Conservation (phyloP, 2,797 vertebrate genomes). For the Cacajao melanocephalus region DNA sequence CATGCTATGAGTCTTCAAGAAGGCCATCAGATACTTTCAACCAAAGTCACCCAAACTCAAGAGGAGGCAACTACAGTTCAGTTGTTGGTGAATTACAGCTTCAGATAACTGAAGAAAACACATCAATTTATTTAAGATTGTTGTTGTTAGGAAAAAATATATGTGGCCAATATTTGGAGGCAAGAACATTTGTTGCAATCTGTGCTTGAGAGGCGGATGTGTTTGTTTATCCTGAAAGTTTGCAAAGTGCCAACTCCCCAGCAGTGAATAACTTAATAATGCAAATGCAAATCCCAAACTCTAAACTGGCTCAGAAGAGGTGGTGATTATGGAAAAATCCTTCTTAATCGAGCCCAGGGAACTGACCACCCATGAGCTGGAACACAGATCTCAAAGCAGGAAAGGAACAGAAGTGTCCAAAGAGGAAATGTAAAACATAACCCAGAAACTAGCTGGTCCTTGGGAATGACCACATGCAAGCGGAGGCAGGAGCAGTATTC, state of each 20-base stretch:
- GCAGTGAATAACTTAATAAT: conserved; percentile 30
- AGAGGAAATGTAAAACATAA: conserved; percentile 36
- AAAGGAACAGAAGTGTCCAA: conserved; percentile 12
- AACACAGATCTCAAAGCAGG: conserved; percentile 9
- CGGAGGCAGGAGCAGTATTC: background rate
- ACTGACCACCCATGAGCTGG: conserved; percentile 28
- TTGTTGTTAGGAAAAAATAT: background rate
- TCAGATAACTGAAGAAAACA: background rate
- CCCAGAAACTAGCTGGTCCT: background rate
- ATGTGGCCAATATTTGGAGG: background rate
- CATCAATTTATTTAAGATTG: background rate
- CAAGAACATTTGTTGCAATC: background rate
- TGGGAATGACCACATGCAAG: background rate
- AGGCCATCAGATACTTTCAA: background rate
- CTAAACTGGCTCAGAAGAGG: conserved; percentile 37
- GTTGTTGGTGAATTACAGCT: background rate
- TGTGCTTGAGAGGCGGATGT: background rate
- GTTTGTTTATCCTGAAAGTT: conserved; percentile 39
- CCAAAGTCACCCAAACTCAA: background rate
- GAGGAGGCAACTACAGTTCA: background rate
- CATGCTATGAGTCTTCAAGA: background rate
- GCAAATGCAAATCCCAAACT: conserved; percentile 32
- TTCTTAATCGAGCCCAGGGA: conserved; percentile 22
- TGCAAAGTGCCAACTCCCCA: conserved; percentile 39
- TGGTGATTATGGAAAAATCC: conserved; percentile 17